phyloP scores from a whole-genome alignment of 2,888 invertebrate genomes.

The Metallyticus violacea region DNA sequence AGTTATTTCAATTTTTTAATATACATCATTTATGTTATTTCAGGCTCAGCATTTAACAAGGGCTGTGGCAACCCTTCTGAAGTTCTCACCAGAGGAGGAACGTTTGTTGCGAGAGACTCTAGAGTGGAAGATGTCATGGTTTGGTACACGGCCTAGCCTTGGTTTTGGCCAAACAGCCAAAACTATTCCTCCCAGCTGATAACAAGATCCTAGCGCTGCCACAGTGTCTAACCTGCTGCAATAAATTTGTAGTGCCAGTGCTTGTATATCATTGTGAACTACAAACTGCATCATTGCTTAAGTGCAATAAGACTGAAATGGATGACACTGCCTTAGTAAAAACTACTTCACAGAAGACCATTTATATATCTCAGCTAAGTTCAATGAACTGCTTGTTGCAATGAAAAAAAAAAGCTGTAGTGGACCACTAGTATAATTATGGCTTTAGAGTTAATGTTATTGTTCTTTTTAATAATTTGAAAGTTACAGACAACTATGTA shows the following conservation, averaged over 20 bases:
- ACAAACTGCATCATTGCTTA: no score
- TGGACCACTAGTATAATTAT: background rate
- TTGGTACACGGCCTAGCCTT: conserved; percentile 55
- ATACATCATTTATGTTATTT: conserved; percentile 44
- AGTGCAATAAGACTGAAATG: no score
- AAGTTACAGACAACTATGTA: background rate
- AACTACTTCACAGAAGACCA: background rate
- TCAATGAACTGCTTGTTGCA: no score
- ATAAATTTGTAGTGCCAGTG: background rate
- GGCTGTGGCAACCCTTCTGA: conserved; percentile 79
- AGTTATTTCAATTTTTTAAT: conserved; percentile 11
- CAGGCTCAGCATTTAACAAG: conserved; percentile 85
- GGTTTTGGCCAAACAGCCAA: conserved; percentile 53
- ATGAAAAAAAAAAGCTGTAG: no score
- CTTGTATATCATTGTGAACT: no score
- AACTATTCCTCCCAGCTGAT: conserved; percentile 60
- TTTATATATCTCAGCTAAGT: no score
- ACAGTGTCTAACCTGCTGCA: background rate
- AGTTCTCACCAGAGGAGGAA: conserved; percentile 84
- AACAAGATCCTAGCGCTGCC: no score
- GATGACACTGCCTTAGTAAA: background rate
- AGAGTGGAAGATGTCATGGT: conserved; percentile 74
- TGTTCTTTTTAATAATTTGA: background rate
- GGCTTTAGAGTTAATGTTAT: background rate
- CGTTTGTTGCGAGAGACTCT: conserved; percentile 76